Conservation (phyloP, 1,140 invertebrate species). For the Bombus difficillimus region DNA sequence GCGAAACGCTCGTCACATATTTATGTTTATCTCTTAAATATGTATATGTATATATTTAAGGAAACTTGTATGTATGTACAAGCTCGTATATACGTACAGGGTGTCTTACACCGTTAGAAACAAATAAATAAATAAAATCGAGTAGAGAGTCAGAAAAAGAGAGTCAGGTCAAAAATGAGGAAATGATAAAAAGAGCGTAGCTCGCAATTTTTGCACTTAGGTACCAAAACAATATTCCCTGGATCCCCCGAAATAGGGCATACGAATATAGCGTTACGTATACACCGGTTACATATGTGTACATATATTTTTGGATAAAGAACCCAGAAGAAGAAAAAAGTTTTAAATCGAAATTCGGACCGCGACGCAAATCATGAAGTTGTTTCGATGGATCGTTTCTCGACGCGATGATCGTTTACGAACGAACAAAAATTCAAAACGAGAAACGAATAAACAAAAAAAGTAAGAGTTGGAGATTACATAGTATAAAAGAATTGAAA, state of each 20-base stretch:
- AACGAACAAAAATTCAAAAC: not conserved
- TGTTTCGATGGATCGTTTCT: slow-evolving; percentile 44
- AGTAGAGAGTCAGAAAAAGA: no score
- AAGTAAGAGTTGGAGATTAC: not conserved
- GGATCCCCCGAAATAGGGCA: slow-evolving; percentile 52
- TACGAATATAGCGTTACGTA: slow-evolving; percentile 74
- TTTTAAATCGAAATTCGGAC: slow-evolving; percentile 70
- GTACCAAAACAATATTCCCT: slow-evolving; percentile 50
- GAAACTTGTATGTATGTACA: not conserved
- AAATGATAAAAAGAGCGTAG: not conserved
- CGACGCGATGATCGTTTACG: not conserved
- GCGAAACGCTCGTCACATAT: slow-evolving; percentile 32
- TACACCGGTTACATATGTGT: slow-evolving; percentile 77
- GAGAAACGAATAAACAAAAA: not conserved
- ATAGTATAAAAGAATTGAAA: not conserved
- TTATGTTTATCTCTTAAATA: slow-evolving; percentile 28
- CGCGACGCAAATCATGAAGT: slow-evolving; percentile 47
- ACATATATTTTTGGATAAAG: slow-evolving; percentile 81
- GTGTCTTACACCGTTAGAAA: not conserved
- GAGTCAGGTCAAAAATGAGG: not conserved
- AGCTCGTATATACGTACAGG: not conserved
- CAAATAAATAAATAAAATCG: not conserved
- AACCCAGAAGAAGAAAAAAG: slow-evolving; percentile 50
- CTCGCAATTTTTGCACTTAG: slow-evolving; percentile 60
- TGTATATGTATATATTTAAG: slow-evolving; percentile 9